A percentile compares a stretch with the other conserved stretches of the same genome.
Conservation (phyloP, 1,140 invertebrate species). For the Phocides pigmalion region DNA sequence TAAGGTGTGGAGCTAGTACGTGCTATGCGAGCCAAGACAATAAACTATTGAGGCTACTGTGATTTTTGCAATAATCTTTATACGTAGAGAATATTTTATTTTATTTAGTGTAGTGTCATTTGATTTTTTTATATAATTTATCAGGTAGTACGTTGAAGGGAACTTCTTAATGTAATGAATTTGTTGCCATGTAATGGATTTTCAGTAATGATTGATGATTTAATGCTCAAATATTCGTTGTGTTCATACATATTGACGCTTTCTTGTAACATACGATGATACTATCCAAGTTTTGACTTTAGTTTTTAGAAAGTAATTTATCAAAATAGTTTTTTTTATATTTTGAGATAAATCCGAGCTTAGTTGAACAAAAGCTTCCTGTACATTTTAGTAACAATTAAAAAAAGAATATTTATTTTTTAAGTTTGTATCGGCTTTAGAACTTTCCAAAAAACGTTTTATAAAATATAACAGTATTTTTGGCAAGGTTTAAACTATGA, state of each 20-base stretch:
- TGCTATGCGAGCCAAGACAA: not conserved
- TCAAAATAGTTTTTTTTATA: too few relatives aligned
- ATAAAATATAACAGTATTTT: not conserved
- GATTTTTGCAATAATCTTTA: conserved; percentile 27
- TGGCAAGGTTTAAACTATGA: not conserved
- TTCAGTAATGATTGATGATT: not conserved
- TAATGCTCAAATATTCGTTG: not conserved
- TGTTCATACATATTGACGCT: too few relatives aligned
- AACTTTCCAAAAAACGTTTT: not conserved
- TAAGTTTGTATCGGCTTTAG: not conserved
- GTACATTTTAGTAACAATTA: too few relatives aligned
- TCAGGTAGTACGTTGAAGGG: not conserved
- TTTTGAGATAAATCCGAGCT: too few relatives aligned
- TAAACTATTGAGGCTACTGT: conserved; percentile 9
- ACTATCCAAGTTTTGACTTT: too few relatives aligned
- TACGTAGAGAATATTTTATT: not conserved
- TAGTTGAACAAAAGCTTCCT: too few relatives aligned
- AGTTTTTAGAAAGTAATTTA: too few relatives aligned
- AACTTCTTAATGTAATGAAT: not conserved
- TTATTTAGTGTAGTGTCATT: not conserved
- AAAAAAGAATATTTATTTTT: not conserved
- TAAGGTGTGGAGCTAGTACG: not conserved
- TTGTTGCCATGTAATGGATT: not conserved
- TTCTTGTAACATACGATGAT: too few relatives aligned
- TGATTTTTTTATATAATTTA: not conserved